A percentile compares a stretch with the other conserved stretches of the same genome.
Conservation (phyloP, 1,140 invertebrate species). For the Eriocheir sinensis region DNA sequence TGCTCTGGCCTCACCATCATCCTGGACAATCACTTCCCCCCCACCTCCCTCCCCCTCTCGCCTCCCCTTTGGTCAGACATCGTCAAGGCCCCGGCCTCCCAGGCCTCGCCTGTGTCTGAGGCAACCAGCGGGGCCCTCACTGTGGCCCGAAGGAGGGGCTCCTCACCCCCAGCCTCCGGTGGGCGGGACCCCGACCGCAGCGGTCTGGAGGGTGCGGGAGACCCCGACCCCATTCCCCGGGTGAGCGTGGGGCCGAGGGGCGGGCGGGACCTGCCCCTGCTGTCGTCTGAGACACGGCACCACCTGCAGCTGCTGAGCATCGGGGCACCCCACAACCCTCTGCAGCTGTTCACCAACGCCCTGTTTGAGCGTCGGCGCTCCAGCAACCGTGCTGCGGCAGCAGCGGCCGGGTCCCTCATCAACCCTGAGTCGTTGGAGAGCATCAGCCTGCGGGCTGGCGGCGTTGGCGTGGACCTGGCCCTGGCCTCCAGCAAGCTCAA, state of each 20-base stretch:
- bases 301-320: constrained; percentile 69
- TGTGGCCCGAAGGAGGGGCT: constrained; percentile 42
- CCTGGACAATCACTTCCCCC: constrained; percentile 81
- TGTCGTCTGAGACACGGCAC: constrained; percentile 62
- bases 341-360: constrained; percentile 79
- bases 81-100: constrained; percentile 51
- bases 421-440: constrained; percentile 52
- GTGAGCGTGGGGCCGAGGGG: constrained; percentile 51
- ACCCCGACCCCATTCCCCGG: constrained; percentile 44
- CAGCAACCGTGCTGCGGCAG: constrained; percentile 59
- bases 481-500: constrained; percentile 77
- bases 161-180: constrained; percentile 45
- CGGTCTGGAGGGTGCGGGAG: constrained; percentile 55
- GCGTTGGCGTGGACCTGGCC: constrained; percentile 79
- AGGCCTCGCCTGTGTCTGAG: constrained; percentile 55
- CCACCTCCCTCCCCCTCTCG: constrained; percentile 43
- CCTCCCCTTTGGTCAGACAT: constrained; percentile 61
- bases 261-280: constrained; percentile 61
- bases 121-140: constrained; percentile 23
- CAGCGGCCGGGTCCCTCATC: constrained; percentile 54
- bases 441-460: constrained; percentile 30
- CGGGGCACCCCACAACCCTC: constrained; percentile 78
- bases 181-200: constrained; percentile 63
- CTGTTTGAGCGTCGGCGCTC: constrained; percentile 77
- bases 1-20: constrained; percentile 86